Conservation (phyloP, 92 coral and sea anemone species). For the Parazoanthus swiftii region DNA sequence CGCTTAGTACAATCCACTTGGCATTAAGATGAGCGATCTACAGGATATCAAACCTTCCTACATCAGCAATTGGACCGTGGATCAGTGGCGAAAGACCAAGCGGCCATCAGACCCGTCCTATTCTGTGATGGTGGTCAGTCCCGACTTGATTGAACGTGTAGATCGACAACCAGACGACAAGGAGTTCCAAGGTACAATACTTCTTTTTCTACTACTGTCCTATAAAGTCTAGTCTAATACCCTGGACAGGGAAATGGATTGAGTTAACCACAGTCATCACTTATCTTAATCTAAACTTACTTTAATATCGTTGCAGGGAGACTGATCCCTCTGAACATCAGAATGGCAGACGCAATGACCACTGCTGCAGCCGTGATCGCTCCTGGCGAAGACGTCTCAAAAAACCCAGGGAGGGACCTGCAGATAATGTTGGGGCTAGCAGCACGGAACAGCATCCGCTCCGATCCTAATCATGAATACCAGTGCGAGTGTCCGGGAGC, state of each 20-base stretch:
- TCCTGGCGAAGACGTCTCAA: conserved; percentile 56
- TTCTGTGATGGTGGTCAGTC: conserved; percentile 38
- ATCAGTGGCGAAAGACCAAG: conserved; percentile 40
- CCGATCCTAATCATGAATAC: conserved; percentile 45
- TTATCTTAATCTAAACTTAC: not conserved
- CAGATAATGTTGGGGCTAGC: conserved; percentile 79
- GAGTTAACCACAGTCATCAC: no score
- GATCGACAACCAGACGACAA: conserved; percentile 30
- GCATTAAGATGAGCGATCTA: conserved; percentile 40
- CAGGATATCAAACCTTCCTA: conserved; percentile 45
- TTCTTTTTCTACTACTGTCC: no score
- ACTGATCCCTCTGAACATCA: conserved; percentile 51
- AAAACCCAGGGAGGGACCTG: conserved; percentile 76
- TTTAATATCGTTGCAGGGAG: conserved; percentile 21
- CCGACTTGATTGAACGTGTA: conserved; percentile 31
- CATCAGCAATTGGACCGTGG: conserved; percentile 49
- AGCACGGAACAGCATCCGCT: conserved; percentile 47
- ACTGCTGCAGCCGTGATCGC: conserved; percentile 75
- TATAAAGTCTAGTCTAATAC: not conserved
- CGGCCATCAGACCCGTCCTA: conserved; percentile 18
- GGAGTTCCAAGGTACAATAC: conserved; percentile 17
- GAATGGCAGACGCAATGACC: conserved; percentile 85
- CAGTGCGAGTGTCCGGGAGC: conserved; percentile 42
- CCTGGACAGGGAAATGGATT: no score
- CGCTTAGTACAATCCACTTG: conserved; percentile 22